Base-by-base conservation (phyloP, 2,797 vertebrate genomes). In the Rhinoraja longicauda region DNA sequence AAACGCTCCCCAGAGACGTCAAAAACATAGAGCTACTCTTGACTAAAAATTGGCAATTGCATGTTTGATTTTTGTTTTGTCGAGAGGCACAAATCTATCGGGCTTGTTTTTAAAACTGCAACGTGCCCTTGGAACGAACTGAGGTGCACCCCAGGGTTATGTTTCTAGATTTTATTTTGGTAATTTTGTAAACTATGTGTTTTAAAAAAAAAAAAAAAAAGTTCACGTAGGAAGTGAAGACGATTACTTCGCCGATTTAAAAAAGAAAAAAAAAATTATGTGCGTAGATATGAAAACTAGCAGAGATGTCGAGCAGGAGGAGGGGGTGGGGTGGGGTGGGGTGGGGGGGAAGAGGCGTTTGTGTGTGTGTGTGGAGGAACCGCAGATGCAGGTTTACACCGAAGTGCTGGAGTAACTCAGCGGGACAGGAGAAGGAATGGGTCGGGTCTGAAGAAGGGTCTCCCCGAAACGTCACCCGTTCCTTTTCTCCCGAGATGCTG, bases 41-140 rank as follows among this genome's bases (percentile, higher is more conserved):
- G 57, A 62, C 13, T 32, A 88, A 32, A 32, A 19, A 32, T 32
- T 88, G 82, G 59, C 6, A n/a, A 8, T 15, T 32, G 59, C 84
- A 36, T 64, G 84, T 36, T 88, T 62, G 81, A 53, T 67, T 88
- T 67, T 67, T 45, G 45, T 45, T 2, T 45, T 45, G 45, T 45
- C 45, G 1, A 45, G 39, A 45, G 39, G 45, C 2, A 32, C 67
- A n/a, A 64, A 19, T 64, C 5, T 86, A 86, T 32, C 88, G 64
- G n/a, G n/a, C n/a, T 88, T 88, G 84, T 88, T 88, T 88, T 88
- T 29, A 45, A 88, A 88, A 88, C 64, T 88, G 29, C 84, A 21
- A 67, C 15, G 19, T 64, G 62, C 15, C 64, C 84, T 62, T 64
- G 64, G 8, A 67, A 32, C 84, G 8, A 67, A 32, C 84, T 64